phyloP scores from a whole-genome alignment of 2,797 vertebrate genomes.

The Oophaga sylvatica region DNA sequence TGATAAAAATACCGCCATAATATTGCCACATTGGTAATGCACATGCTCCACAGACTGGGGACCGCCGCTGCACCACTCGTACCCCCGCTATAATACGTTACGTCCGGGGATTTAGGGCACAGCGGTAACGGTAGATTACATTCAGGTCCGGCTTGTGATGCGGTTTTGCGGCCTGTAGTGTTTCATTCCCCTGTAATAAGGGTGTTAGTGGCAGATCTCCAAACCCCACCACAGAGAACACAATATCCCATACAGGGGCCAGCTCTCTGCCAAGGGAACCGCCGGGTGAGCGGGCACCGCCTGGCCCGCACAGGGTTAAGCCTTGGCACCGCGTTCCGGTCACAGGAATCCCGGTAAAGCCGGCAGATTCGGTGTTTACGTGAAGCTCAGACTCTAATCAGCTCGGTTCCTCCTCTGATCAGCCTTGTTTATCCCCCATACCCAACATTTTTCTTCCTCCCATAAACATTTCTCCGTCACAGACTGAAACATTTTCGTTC shows the following conservation, averaged over 20 bases:
- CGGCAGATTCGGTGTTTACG: constrained; percentile 42
- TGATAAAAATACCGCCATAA: too few relatives aligned
- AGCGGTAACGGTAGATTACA: not conserved
- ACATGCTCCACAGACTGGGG: too few relatives aligned
- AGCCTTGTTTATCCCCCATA: constrained; percentile 50
- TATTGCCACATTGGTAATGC: too few relatives aligned
- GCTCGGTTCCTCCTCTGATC: constrained; percentile 46
- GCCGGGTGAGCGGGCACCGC: not conserved
- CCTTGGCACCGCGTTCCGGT: constrained; percentile 40
- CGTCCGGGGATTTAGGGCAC: not conserved
- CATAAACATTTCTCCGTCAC: constrained; percentile 53
- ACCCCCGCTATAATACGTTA: not conserved
- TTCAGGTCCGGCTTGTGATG: not conserved
- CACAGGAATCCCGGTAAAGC: constrained; percentile 18
- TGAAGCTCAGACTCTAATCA: constrained; percentile 40
- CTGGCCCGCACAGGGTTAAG: constrained; percentile 12
- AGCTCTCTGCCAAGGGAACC: not conserved
- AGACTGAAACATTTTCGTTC: constrained; percentile 54
- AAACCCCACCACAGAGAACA: not conserved
- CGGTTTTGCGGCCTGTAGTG: constrained; percentile 25
- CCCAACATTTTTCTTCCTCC: constrained; percentile 46
- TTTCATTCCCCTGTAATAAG: constrained; percentile 36
- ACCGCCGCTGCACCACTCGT: not conserved
- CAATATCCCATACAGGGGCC: not conserved
- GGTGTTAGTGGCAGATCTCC: constrained; percentile 26